These are phyloP conservation scores for Lepus townsendii DNA, from an alignment of 2,797 vertebrate genomes.

Conservation along the genomic window DNA sequence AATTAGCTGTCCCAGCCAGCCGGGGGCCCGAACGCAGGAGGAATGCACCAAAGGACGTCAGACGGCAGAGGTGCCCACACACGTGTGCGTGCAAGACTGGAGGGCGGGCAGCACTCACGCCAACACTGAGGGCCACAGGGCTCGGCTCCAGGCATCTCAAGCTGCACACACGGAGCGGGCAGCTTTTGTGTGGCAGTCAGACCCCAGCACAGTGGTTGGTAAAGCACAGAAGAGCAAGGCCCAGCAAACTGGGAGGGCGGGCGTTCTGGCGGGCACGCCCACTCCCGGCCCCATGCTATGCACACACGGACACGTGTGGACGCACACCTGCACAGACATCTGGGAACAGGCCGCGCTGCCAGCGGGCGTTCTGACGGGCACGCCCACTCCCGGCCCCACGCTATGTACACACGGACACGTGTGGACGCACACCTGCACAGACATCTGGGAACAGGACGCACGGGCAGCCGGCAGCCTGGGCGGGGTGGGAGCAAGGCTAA, in stretches of 20 bases:
- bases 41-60: not conserved
- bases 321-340: not conserved
- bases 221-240: not conserved
- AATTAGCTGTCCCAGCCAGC: not conserved
- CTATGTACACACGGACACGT: not conserved
- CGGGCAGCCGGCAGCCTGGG: not conserved
- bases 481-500: not conserved
- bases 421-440: not conserved
- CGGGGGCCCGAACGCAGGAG: not conserved
- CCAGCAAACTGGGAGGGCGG: too few species aligned
- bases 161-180: not conserved
- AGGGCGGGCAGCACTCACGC: rapidly evolving
- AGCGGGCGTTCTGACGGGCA: not conserved
- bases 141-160: not conserved
- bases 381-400: not conserved
- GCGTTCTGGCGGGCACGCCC: not conserved
- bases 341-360: too few species aligned
- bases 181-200: not conserved
- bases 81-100: too few species aligned
- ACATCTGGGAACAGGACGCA: not conserved
- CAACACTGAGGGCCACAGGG: not conserved
- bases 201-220: not conserved
- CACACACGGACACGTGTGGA: not conserved
- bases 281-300: not conserved
- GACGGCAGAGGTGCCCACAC: not conserved